A percentile compares a stretch with the other conserved stretches of the same genome.
Conservation (phyloP, 2,888 invertebrate species). For the Synergus laeviventris region DNA sequence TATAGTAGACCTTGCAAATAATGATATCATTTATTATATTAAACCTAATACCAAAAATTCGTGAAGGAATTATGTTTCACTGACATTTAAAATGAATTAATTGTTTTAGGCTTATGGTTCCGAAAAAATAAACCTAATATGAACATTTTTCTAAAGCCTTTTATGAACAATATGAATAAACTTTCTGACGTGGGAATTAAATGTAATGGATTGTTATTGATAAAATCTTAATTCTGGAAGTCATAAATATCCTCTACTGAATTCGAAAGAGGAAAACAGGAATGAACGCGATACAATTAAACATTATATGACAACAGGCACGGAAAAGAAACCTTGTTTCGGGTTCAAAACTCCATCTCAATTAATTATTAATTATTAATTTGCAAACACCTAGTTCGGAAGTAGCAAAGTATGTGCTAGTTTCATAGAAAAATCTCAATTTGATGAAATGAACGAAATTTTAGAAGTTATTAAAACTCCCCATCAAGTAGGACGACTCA, state of each 20-base stretch:
- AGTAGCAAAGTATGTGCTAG: no score
- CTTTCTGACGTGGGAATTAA: no score
- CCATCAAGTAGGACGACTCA: no score
- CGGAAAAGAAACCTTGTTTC: constrained; percentile 15
- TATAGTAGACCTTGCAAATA: constrained; percentile 46
- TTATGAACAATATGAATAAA: no score
- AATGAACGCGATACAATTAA: constrained; percentile 41
- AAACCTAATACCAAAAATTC: constrained; percentile 44
- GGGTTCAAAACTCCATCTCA: constrained; percentile 46
- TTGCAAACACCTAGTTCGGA: no score
- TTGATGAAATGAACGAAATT: no score
- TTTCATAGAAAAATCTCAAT: no score
- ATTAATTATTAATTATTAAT: constrained; percentile 29
- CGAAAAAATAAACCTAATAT: constrained; percentile 13
- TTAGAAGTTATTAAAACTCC: no score
- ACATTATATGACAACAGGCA: constrained; percentile 11
- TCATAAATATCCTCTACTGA: constrained; percentile 41
- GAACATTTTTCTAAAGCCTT: no score
- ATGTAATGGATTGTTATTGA: constrained; percentile 35
- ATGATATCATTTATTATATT: constrained; percentile 33
- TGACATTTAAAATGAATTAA: constrained; percentile 34
- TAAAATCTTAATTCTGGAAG: constrained; percentile 38
- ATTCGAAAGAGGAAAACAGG: constrained; percentile 15
- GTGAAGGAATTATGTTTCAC: no score
- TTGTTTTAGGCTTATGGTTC: constrained; percentile 44